phyloP scores from a whole-genome alignment of 2,113 vertebrate species.

The Pithys albifrons region DNA sequence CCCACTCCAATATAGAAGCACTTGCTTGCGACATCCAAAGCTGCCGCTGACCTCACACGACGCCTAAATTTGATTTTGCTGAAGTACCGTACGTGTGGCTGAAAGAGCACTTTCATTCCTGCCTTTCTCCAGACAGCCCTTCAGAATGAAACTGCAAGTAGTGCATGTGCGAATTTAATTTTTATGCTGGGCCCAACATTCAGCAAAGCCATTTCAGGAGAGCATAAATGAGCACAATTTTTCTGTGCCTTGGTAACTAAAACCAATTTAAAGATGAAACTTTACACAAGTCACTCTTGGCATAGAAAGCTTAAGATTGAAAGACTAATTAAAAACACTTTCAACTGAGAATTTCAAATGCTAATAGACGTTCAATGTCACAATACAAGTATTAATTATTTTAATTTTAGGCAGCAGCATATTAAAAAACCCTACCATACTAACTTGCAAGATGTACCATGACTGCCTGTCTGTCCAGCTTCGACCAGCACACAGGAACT shows the following conservation, averaged over 20 bases:
- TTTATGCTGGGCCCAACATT: background rate
- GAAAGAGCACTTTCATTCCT: conserved; percentile 52
- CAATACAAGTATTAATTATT: background rate
- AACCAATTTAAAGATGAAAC: background rate
- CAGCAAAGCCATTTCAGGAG: background rate
- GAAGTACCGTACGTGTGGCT: conserved; percentile 33
- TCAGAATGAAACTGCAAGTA: background rate
- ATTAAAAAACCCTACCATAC: background rate
- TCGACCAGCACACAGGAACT: background rate
- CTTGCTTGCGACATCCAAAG: conserved; percentile 20
- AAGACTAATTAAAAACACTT: conserved; percentile 5
- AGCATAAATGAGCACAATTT: background rate
- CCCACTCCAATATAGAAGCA: background rate
- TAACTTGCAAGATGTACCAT: background rate
- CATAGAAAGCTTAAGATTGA: background rate
- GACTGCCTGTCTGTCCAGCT: background rate
- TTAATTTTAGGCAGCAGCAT: background rate
- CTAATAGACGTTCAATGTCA: background rate
- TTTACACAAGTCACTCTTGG: background rate
- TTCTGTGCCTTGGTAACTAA: background rate
- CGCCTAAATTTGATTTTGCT: conserved; percentile 47
- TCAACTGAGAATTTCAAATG: background rate
- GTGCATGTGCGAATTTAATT: background rate
- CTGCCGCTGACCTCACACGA: conserved; percentile 4
- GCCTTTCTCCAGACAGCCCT: conserved; percentile 38